These are phyloP conservation scores for human DNA, from an alignment of 2,113 vertebrate species.

Conservation along the genomic window DNA sequence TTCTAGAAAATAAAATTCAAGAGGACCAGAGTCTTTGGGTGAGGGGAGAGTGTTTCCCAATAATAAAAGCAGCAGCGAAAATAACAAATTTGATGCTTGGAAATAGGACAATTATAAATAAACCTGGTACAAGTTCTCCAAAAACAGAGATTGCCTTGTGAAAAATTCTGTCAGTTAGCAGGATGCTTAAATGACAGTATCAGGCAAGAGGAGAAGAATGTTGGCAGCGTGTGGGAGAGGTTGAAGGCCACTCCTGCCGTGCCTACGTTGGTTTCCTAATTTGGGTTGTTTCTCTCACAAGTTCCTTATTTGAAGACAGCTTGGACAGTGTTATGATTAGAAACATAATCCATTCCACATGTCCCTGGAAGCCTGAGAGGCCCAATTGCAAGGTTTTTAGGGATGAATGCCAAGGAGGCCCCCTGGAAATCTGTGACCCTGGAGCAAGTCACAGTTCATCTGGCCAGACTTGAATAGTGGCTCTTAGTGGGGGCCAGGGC, in stretches of 20 bases:
- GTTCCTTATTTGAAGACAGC: constrained; percentile 66
- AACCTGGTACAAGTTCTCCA: constrained; percentile 1
- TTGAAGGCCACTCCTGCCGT: constrained; percentile 6
- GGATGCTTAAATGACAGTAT: constrained; percentile 10
- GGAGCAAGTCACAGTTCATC: not conserved
- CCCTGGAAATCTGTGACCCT: constrained; percentile 23
- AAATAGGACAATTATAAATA: constrained; percentile 65
- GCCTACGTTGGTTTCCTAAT: constrained; percentile 63
- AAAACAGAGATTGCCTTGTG: constrained; percentile 53
- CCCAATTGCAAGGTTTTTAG: not conserved
- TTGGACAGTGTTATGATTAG: constrained; percentile 69
- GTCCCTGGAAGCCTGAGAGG: not conserved
- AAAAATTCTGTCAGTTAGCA: constrained; percentile 49
- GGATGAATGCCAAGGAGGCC: not conserved
- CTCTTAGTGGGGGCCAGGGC: not conserved
- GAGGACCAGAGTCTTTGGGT: not conserved
- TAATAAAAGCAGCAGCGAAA: constrained; percentile 31
- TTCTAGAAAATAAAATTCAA: constrained; percentile 2
- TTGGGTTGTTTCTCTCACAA: constrained; percentile 64
- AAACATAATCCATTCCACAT: constrained; percentile 63
- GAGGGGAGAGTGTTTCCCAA: not conserved
- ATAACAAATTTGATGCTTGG: constrained; percentile 25
- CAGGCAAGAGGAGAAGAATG: not conserved
- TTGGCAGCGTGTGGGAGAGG: not conserved
- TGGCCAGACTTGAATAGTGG: not conserved